Evolutionary conservation across 2,797 vertebrate species (phyloP), one percentile per base, ranked within the genome.

Genomic region (Chanos chanos): DNA sequence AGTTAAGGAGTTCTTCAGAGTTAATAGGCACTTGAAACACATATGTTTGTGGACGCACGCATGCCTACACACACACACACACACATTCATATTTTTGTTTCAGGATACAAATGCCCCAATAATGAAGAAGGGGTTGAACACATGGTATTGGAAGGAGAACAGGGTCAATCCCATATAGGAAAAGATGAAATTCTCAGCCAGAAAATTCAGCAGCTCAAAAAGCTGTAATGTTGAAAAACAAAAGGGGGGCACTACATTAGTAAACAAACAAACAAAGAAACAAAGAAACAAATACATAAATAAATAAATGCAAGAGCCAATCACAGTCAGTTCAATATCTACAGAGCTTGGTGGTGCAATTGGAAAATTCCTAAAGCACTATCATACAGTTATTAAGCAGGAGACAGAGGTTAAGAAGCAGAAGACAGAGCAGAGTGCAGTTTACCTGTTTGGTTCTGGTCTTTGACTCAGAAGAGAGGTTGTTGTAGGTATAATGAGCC

Each of bases 151-250:
- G 83, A 98, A 99, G 70, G 96, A 94, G 87, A 99, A 99, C 47
- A 98, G 88, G 1, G 96, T 93, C 77, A 99, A 83, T 5, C 95
- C 96, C 96, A 99, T 99, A 84, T 99, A 98, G 72, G 95, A 98
- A 81, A 99, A 99, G 87, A 99, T 99, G 85, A 98, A 96, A 83
- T 97, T 98, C 86, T 98, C 96, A 44, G 96, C 95, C 90, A 99
- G 85, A 86, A 99, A 99, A 89, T 99, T 95, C 73, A 99, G 91
- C 73, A 99, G 87, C 85, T 99, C 96, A 78, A 98, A 99, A 75
- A 99, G 81, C 96, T 99, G n/a, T n/a, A n/a, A n/a, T n/a, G n/a
- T n/a, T n/a, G n/a, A n/a, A n/a, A n/a, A n/a, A n/a, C n/a, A 56
- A 49, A 1, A 60, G 13, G 34, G 10, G 16, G 8, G 19, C 30